phyloP scores from a whole-genome alignment of 2,113 vertebrate genomes.

The Fulica atra region DNA sequence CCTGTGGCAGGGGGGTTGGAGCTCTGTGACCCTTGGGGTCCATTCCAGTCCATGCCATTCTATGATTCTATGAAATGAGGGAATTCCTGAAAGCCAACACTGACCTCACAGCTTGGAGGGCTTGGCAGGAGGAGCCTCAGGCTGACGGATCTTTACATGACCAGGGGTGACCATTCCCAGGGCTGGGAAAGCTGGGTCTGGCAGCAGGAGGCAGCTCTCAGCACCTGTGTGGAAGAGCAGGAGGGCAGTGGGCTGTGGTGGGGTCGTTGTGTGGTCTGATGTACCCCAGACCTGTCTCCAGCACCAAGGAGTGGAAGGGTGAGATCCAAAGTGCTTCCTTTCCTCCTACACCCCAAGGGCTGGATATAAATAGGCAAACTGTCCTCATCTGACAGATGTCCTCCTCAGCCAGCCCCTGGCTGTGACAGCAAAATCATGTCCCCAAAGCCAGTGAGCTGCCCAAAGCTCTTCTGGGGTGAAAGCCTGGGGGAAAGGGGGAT shows the following conservation, averaged over 20 bases:
- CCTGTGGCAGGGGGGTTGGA: no score
- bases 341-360: neutral
- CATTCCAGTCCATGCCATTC: no score
- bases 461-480: neutral
- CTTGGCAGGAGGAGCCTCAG: neutral
- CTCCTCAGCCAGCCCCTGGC: neutral
- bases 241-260: neutral
- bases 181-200: neutral
- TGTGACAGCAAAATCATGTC: accelerated
- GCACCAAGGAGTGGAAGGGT: neutral
- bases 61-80: no score
- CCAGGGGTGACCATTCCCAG: neutral
- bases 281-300: neutral
- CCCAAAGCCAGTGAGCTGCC: neutral
- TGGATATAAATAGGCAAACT: neutral
- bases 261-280: neutral
- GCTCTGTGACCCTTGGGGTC: no score
- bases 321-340: neutral
- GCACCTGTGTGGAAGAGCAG: neutral
- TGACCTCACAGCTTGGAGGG: neutral
- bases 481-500: neutral
- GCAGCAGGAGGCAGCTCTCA: neutral
- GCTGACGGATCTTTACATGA: neutral
- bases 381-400: neutral
- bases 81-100: neutral